These are phyloP conservation scores for Himalopsyche kuldschensis DNA, from an alignment of 2,888 invertebrate genomes.

Conservation along the genomic window DNA sequence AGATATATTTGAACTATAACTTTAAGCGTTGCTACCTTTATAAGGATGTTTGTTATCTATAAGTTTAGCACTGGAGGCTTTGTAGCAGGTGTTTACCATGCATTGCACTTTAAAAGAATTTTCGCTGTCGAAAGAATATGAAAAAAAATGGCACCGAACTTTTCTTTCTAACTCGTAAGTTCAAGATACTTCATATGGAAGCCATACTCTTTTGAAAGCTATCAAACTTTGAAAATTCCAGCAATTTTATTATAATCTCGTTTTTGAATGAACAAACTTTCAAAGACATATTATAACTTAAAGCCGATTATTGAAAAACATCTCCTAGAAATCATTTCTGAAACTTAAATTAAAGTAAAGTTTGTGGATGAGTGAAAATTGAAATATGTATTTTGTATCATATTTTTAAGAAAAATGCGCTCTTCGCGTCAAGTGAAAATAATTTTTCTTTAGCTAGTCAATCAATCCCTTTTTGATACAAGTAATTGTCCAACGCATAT, in stretches of 20 bases:
- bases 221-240: neutral
- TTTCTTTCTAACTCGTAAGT: neutral
- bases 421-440: too few relatives aligned
- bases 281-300: neutral
- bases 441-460: too few relatives aligned
- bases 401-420: too few relatives aligned
- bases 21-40: too few relatives aligned
- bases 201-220: neutral
- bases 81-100: neutral
- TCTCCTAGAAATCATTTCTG: neutral
- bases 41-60: too few relatives aligned
- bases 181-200: neutral
- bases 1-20: too few relatives aligned
- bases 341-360: neutral
- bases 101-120: neutral
- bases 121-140: neutral
- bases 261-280: neutral
- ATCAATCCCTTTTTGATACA: too few relatives aligned
- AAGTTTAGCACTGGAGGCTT: neutral
- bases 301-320: neutral
- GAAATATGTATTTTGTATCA: neutral
- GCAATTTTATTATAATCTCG: neutral
- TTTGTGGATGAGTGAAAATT: neutral
- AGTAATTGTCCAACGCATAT: too few relatives aligned
- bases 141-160: neutral